These are phyloP conservation scores for Rhadina sibilatrix DNA, from an alignment of 2,113 vertebrate species.

Conservation along the genomic window DNA sequence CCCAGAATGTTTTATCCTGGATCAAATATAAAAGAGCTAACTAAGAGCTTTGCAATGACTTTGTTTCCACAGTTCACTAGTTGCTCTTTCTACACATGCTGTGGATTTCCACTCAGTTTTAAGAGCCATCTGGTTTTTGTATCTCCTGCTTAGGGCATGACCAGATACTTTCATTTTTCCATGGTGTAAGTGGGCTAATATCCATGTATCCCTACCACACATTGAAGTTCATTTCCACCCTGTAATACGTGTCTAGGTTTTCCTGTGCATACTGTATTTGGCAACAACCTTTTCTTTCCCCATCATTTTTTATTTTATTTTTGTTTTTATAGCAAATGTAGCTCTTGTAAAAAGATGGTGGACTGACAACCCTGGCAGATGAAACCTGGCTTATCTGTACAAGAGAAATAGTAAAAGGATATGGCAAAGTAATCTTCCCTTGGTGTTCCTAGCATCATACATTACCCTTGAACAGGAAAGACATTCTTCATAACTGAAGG, in stretches of 20 bases:
- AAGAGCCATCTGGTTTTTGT: constrained; percentile 12
- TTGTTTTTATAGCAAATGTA: not conserved
- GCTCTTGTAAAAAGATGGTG: not conserved
- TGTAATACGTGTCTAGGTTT: not conserved
- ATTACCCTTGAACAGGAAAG: not conserved
- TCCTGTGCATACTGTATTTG: not conserved
- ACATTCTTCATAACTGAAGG: not conserved
- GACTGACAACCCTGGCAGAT: not conserved
- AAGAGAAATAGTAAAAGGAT: not conserved
- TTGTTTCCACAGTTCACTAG: not conserved
- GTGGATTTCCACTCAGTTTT: constrained; percentile 24
- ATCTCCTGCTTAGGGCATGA: not conserved
- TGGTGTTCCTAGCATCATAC: not conserved
- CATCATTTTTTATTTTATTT: not conserved
- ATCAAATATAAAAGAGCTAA: not conserved
- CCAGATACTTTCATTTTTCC: not conserved
- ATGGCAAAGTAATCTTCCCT: not conserved
- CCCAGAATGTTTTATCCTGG: not conserved
- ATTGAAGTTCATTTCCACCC: constrained; percentile 23
- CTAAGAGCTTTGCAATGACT: not conserved
- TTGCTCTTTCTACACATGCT: not conserved
- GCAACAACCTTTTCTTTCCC: not conserved
- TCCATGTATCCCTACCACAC: not conserved
- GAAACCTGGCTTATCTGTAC: not conserved
- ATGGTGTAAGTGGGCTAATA: not conserved